phyloP scores from a whole-genome alignment of 2,888 invertebrate genomes.

The Microdon myrmicae region DNA sequence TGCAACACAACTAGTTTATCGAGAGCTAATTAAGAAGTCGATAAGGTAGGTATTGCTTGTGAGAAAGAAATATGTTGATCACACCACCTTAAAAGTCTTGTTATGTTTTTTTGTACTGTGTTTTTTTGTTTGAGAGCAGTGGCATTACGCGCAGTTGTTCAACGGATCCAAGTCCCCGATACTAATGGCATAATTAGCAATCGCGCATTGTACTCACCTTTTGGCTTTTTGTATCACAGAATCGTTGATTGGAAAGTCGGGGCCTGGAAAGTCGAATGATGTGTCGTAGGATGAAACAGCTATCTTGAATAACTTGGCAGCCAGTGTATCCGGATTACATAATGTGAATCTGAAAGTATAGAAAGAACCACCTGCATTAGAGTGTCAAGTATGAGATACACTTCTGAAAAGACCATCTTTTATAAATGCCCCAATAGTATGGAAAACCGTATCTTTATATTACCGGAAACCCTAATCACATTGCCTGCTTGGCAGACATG shows the following conservation, averaged over 20 bases:
- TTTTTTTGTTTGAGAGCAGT: background rate
- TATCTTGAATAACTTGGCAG: no score
- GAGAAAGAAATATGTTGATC: no score
- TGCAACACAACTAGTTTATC: slow-evolving; percentile 24
- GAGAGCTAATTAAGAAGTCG: slow-evolving; percentile 43
- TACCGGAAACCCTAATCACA: slow-evolving; percentile 15
- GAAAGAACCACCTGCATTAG: slow-evolving; percentile 8
- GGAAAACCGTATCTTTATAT: slow-evolving; percentile 3
- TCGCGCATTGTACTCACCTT: slow-evolving; percentile 54
- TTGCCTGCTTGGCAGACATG: slow-evolving; percentile 22
- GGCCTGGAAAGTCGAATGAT: slow-evolving; percentile 10
- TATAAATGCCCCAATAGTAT: background rate
- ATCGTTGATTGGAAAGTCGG: slow-evolving; percentile 49
- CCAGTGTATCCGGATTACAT: slow-evolving; percentile 31
- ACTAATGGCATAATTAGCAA: slow-evolving; percentile 31
- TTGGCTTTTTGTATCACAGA: slow-evolving; percentile 59
- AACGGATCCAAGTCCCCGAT: slow-evolving; percentile 5
- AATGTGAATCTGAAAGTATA: slow-evolving; percentile 38
- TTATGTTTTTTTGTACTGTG: slow-evolving; percentile 2
- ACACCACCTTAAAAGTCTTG: slow-evolving; percentile 11
- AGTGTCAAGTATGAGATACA: slow-evolving; percentile 15
- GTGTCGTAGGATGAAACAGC: slow-evolving; percentile 37
- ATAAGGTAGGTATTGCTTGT: slow-evolving; percentile 30
- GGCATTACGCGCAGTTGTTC: background rate
- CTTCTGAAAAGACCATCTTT: slow-evolving; percentile 1